Conservation (phyloP, 1,140 invertebrate genomes). For the Sycophila sp. region DNA sequence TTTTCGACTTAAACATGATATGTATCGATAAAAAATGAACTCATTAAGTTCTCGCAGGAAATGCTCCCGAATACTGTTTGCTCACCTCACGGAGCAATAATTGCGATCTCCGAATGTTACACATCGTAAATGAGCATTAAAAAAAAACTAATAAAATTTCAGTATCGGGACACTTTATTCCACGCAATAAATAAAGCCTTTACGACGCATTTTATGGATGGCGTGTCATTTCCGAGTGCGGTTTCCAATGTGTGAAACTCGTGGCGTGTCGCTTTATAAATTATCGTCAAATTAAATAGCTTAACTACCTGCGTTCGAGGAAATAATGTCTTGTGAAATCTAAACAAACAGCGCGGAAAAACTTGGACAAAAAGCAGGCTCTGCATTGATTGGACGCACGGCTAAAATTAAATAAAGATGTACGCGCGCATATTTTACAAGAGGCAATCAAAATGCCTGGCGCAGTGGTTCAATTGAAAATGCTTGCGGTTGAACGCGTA, state of each 20-base stretch:
- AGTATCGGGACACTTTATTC: constrained; percentile 26
- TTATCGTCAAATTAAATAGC: constrained; percentile 24
- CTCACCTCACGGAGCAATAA: not conserved
- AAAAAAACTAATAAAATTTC: constrained; percentile 1
- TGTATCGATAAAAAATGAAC: too few relatives aligned
- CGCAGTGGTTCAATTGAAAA: too few relatives aligned
- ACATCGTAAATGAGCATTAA: constrained; percentile 10
- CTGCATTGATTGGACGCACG: too few relatives aligned
- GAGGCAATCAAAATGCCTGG: too few relatives aligned
- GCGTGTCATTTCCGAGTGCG: not conserved
- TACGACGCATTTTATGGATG: constrained; percentile 26
- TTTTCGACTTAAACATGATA: too few relatives aligned
- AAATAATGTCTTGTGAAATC: not conserved
- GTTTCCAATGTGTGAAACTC: not conserved
- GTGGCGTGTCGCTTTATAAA: constrained; percentile 15
- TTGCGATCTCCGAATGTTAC: not conserved
- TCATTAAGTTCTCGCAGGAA: not conserved
- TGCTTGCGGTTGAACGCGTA: too few relatives aligned
- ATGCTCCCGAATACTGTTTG: not conserved
- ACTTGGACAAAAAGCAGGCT: not conserved
- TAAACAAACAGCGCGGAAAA: not conserved
- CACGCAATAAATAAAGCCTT: constrained; percentile 22
- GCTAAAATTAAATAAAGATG: too few relatives aligned
- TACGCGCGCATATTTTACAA: too few relatives aligned
- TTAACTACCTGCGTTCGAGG: not conserved